Base-by-base conservation (phyloP, 1,140 invertebrate genomes). In the Aphis gossypii region DNA sequence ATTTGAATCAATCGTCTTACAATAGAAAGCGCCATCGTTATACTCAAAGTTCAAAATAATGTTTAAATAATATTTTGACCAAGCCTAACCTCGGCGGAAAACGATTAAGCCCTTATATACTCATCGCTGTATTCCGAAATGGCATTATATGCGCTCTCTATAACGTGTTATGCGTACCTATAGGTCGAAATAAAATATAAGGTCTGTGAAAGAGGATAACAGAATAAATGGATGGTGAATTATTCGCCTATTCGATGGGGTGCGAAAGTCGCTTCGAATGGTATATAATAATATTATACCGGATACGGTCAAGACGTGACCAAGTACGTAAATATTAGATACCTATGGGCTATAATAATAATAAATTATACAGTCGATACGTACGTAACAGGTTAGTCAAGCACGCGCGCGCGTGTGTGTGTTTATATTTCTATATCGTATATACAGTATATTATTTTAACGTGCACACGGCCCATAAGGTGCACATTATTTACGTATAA, bases 391-490 rank as follows among this genome's bases (percentile, higher is more conserved):
- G 83, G 83, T 84, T 84, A 84, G 23, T 21, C 11, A 41, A 21
- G 23, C 4, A 2, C 25, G 8, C 23, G 23, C 6, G 83, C 11
- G 38, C 3, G 6, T 84, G 35, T 25, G 23, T 23, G 23, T 60
- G 7, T 11, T 25, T 60, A n/a, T 76, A 18, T 14, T 2, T 68
- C 18, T 83, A 83, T 41, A 60, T 46, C n/a, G 30, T 91, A 35
- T 91, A 35, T 76, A 91, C 51, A 60, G 88, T 86, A 44, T 46
- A 54, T n/a, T 89, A 89, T 54, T 41, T 41, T 30, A 76, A 83
- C 35, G n/a, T 14, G 68, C 41, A 84, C 35, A 84, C 92, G 92
- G 92, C 56, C 92, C 92, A 93, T 86, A 86, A 93, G 92, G 35
- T 44, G 38, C 91, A 48, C 91, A 35, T 84, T 86, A 76, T 76